Evolutionary conservation across 2,888 invertebrate species (phyloP), one percentile per base, ranked within the genome.

Genomic region (Neuroscelio doddi): DNA sequence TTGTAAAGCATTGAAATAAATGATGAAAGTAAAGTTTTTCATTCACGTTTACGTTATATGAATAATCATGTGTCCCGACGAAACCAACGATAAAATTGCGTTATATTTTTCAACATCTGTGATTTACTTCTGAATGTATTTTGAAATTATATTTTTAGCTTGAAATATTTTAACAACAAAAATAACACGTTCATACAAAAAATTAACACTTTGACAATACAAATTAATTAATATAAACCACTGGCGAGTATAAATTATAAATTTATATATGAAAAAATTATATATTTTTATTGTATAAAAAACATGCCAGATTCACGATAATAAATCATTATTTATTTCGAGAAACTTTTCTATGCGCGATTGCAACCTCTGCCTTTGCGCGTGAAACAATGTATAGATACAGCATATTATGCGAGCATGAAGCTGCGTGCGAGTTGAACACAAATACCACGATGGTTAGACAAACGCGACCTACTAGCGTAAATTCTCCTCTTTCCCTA

Each of bases 401-500:
- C 10, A 7, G 12, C 14, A 21, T 21, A 21, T 21, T 21, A 2
- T 38, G 16, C n/a, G 29, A 44, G 30, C 26, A 51, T 50, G 38
- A 42, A 55, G 51, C 50, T 32, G 10, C 51, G 36, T 46, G 24
- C 27, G 42, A 63, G 56, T 2, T 49, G 57, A 57, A 24, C 53
- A 41, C 52, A 47, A 66, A 66, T 64, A 56, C 64, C 65, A 36
- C 32, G 50, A 34, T 51, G 64, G 50, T 58, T 53, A 56, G 45
- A 56, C 53, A 45, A 50, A 16, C 44, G 41, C 42, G 59, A 57
- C 62, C 62, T 63, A 63, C 56, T 56, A 51, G 50, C 42, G 49
- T 44, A 16, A 46, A 63, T 63, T 63, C 56, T 52, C 55, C 51
- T 46, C 41, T 63, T 74, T 71, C 70, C 66, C 62, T 71, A 68